phyloP scores from a whole-genome alignment of 2,797 vertebrate genomes.

The Simalia tracyae region DNA sequence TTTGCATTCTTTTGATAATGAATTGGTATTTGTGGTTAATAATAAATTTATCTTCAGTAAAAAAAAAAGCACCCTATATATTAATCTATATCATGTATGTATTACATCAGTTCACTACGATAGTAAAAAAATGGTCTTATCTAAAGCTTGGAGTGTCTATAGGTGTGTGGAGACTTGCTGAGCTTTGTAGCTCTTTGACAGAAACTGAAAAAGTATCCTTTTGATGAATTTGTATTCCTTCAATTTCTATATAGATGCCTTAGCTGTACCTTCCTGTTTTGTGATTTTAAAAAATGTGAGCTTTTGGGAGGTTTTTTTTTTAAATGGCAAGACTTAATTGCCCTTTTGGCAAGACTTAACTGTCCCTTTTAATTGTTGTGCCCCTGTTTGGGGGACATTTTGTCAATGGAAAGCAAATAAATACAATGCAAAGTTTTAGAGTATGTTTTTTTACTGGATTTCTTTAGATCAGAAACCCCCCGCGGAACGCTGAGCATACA shows the following conservation, averaged over 20 bases:
- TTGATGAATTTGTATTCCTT: not conserved
- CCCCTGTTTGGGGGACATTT: not conserved
- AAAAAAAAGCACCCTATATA: not conserved
- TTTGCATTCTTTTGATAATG: not conserved
- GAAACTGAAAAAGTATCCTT: slow-evolving; percentile 22
- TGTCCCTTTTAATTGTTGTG: not conserved
- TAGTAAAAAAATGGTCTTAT: not conserved
- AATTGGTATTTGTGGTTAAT: not conserved
- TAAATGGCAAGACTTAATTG: not conserved
- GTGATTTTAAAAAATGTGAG: not conserved
- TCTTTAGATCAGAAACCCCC: not conserved
- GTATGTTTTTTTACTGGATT: not conserved
- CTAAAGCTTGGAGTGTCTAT: not conserved
- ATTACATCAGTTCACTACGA: not conserved
- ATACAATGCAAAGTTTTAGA: not conserved
- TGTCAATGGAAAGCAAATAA: not conserved
- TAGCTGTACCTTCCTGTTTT: not conserved
- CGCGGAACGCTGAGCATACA: not conserved
- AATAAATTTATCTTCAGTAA: not conserved
- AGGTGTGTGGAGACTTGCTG: not conserved
- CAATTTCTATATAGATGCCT: not conserved
- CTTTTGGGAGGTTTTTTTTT: not conserved
- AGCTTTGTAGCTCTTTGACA: not conserved
- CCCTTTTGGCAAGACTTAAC: not conserved
- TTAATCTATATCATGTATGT: not conserved